phyloP scores from a whole-genome alignment of 1,140 invertebrate species.

The Coenobita brevimanus region DNA sequence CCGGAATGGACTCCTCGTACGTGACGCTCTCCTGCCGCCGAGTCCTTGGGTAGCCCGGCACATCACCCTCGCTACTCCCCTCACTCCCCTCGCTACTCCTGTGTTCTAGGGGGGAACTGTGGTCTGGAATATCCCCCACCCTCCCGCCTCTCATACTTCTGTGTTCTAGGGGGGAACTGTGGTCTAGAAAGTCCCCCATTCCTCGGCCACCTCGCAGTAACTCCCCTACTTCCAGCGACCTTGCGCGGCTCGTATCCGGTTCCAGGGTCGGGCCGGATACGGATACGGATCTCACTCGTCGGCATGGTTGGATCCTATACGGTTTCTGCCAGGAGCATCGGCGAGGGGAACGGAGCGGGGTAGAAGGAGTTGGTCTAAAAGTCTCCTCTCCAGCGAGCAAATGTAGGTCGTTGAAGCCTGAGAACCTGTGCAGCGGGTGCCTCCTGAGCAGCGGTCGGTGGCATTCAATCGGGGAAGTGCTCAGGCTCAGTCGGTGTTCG shows the following conservation, averaged over 20 bases:
- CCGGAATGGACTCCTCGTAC: conserved; percentile 74
- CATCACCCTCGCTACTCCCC: not conserved
- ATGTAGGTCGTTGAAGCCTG: not conserved
- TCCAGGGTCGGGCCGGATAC: not conserved
- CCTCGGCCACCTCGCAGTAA: not conserved
- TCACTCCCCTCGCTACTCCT: not conserved
- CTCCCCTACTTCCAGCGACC: conserved; percentile 8
- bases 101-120: not conserved
- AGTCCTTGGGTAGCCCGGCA: not conserved
- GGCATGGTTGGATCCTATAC: not conserved
- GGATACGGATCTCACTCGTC: conserved; percentile 23
- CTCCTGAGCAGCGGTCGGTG: too few relatives aligned
- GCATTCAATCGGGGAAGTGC: too few relatives aligned
- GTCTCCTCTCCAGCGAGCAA: not conserved
- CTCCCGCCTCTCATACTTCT: too few relatives aligned
- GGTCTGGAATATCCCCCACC: not conserved
- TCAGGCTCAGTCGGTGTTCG: too few relatives aligned
- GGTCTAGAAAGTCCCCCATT: too few relatives aligned
- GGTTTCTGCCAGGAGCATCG: conserved; percentile 26
- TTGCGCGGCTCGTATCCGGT: not conserved
- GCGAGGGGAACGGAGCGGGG: not conserved
- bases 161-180: too few relatives aligned
- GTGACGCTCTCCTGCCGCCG: conserved; percentile 72
- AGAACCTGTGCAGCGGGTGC: not conserved
- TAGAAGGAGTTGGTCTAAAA: not conserved